These are phyloP conservation scores for Pteronura brasiliensis DNA, from an alignment of 2,113 vertebrate genomes.

Conservation along the genomic window DNA sequence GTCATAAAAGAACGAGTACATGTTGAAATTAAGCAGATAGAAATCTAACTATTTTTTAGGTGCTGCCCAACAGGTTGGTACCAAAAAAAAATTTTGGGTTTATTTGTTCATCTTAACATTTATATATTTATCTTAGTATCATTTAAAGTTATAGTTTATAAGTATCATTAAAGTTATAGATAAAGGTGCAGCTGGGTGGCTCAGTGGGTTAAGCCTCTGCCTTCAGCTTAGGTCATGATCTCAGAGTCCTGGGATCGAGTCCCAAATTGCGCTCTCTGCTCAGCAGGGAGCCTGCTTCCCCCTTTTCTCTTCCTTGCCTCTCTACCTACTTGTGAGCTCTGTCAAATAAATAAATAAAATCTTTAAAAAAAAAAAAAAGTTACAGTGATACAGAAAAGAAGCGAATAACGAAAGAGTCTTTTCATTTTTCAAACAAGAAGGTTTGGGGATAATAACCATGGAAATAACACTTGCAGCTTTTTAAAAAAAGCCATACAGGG, in stretches of 20 bases:
- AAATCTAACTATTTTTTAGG: background rate
- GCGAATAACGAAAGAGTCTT: background rate
- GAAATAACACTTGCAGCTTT: background rate
- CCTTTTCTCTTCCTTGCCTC: too few relatives aligned
- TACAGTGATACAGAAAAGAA: background rate
- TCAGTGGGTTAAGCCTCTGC: too few relatives aligned
- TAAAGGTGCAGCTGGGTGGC: background rate
- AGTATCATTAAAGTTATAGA: background rate
- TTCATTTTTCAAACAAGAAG: background rate
- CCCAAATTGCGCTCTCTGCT: too few relatives aligned
- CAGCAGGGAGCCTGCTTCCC: too few relatives aligned
- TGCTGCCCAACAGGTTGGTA: background rate
- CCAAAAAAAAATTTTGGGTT: background rate
- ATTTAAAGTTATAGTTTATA: background rate
- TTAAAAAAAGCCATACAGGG: too few relatives aligned
- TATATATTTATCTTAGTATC: background rate
- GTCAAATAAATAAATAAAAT: too few relatives aligned
- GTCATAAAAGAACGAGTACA: background rate
- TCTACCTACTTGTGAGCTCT: too few relatives aligned
- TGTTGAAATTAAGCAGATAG: background rate
- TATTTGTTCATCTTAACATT: background rate
- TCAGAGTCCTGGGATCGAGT: too few relatives aligned
- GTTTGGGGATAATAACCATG: background rate
- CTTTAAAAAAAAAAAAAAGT: background rate
- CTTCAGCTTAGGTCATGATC: too few relatives aligned